Evolutionary conservation across 2,888 invertebrate genomes (phyloP).

Genomic region (Teinopalpus imperialis): DNA sequence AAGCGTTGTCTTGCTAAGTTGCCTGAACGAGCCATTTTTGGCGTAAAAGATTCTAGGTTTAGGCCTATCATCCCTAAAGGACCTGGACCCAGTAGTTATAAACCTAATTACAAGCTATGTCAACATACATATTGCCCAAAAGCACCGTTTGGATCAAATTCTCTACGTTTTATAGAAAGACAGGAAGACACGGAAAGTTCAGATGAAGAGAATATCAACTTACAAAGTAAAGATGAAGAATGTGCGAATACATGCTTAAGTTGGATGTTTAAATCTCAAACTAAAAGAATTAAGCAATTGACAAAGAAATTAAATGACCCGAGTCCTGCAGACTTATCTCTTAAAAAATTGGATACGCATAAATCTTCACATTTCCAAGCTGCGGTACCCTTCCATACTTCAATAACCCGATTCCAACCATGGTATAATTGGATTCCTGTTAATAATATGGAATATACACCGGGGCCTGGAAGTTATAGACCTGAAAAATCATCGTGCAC

Average conservation of each 20-base stretch:
- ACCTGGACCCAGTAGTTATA: constrained; percentile 59
- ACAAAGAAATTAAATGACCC: constrained; percentile 43
- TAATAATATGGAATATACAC: constrained; percentile 43
- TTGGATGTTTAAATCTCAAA: constrained; percentile 63
- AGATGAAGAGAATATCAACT: constrained; percentile 29
- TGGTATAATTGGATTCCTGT: constrained; percentile 63
- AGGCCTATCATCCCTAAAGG: constrained; percentile 44
- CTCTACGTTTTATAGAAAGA: constrained; percentile 49
- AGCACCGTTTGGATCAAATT: constrained; percentile 53
- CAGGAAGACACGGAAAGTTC: constrained; percentile 34
- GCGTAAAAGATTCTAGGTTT: constrained; percentile 54
- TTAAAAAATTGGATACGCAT: constrained; percentile 26
- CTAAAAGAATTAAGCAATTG: constrained; percentile 52
- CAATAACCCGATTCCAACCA: constrained; percentile 57
- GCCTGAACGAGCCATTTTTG: constrained; percentile 53
- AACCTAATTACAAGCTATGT: constrained; percentile 36
- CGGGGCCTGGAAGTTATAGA: constrained; percentile 57
- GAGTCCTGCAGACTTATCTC: constrained; percentile 50
- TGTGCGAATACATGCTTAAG: constrained; percentile 39
- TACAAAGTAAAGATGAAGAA: constrained; percentile 28
- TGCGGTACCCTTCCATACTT: constrained; percentile 55
- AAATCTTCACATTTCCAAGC: constrained; percentile 42
- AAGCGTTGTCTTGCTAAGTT: constrained; percentile 46
- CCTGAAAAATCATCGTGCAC: constrained; percentile 45
- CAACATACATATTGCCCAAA: constrained; percentile 42